Evolutionary conservation across 1,140 invertebrate genomes (phyloP), one percentile per base, ranked within the genome.

Genomic region (Physella acuta): DNA sequence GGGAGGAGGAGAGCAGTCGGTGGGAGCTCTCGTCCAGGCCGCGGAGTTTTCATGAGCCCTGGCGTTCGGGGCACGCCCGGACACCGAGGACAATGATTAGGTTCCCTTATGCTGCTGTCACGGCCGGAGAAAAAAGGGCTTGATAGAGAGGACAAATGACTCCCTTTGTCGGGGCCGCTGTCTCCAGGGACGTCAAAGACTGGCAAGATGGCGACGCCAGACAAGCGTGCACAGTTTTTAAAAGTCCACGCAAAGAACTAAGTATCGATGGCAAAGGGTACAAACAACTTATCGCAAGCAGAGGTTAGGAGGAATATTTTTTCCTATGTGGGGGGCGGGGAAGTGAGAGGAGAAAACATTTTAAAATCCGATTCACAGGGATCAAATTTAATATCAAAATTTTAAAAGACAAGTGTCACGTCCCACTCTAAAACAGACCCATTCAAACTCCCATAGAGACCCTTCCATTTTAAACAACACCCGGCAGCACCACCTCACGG

Each of bases 131-230:
- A 58, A n/a, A 58, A 58, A 44, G 37, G 39, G 59, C 24, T 61
- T 39, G 59, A 61, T 61, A 44, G 30, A 61, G 59, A 44, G 59
- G 36, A 61, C 36, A 61, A 61, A 61, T 61, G 59, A 61, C 59
- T 44, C 59, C 20, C 36, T 61, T 44, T 61, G 3, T 39, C 28
- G 36, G 17, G 14, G 3, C 31, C 14, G 5, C 28, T 2, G 20
- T 61, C 59, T 61, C 59, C 17, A 14, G 59, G 59, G 59, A 44
- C 36, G 24, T 39, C 59, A 61, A 61, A 28, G 2, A 34, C 20
- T 24, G 37, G 28, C 31, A 44, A 11, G 59, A 33, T 24, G 59
- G 2, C 34, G 39, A 11, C 1, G 59, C 24, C 3, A 24, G 28
- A 2, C 16, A 44, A 20, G 20, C 39, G 39, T 11, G 20, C 39